Evolutionary conservation across 2,113 vertebrate species (phyloP), one percentile per base, ranked within the genome.

Genomic region (Sinocyclocheilus rhinocerous): DNA sequence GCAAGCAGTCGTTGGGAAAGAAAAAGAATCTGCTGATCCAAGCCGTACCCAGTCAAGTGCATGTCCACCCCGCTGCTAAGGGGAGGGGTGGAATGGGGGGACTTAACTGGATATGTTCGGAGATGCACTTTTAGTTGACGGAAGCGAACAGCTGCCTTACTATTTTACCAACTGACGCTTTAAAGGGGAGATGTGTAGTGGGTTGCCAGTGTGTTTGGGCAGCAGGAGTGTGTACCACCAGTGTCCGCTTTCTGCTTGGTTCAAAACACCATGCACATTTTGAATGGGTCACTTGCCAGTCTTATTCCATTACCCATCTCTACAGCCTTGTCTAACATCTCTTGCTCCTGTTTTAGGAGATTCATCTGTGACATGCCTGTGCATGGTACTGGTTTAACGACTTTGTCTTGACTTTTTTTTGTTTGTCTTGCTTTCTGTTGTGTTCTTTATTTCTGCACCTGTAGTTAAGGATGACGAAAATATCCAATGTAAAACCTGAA

Each of bases 81-180:
- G 85, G 83, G 86, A 67, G 84, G 84, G 57, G 72, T 87, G 76
- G 73, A 88, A 80, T 52, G 79, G 79, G 73, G 65, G 73, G 81
- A 73, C 95, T 96, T 93, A 95, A 95, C 93, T 95, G 96, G 95
- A 96, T 96, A 96, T 95, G 96, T 96, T 95, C 93, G 92, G 95
- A 96, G 94, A 95, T 95, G 95, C 95, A 95, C 95, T 96, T 97
- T 95, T 93, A 94, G 94, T 92, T 97, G 97, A 99, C 95, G 94
- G 96, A 97, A 95, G 95, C 94, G 92, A 95, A 96, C 97, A 99
- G 97, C 97, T 99, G 98, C 96, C 95, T 96, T 97, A 96, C 97
- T 95, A 92, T 97, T 98, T 98, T 97, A 95, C 96, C 93, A 92
- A 95, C 95, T 98, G 97, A 98, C 96, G 95, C 96, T 94, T 95